Evolutionary conservation across 2,888 invertebrate species (phyloP).

Genomic region (Phanerotoma sp.): DNA sequence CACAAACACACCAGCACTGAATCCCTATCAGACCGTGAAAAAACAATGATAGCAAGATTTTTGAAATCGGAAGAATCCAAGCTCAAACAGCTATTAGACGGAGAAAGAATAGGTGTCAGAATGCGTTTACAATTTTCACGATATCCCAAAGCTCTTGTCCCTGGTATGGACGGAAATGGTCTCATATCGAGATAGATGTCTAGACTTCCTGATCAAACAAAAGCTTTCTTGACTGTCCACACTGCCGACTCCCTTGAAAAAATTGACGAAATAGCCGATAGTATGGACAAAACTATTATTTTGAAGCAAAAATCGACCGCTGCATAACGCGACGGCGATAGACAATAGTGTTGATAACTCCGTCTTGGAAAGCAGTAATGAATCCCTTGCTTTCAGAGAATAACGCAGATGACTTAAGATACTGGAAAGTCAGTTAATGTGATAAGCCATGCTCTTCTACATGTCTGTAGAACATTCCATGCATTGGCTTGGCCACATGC

Average conservation of each 20-base stretch:
- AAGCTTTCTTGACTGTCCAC: constrained; percentile 24
- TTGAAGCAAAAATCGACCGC: background rate
- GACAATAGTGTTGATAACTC: too few relatives aligned
- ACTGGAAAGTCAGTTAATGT: too few relatives aligned
- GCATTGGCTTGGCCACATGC: too few relatives aligned
- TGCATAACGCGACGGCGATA: too few relatives aligned
- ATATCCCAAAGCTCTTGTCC: constrained; percentile 33
- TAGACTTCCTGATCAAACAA: too few relatives aligned
- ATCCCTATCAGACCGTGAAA: background rate
- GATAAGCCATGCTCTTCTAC: too few relatives aligned
- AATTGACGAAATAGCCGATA: background rate
- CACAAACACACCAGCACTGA: background rate
- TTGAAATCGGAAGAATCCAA: constrained; percentile 9
- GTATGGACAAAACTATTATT: background rate
- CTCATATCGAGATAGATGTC: too few relatives aligned
- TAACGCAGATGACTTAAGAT: too few relatives aligned
- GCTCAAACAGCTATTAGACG: constrained; percentile 27
- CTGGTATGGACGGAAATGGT: constrained; percentile 10
- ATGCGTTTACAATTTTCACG: constrained; percentile 40
- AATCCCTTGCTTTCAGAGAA: too few relatives aligned
- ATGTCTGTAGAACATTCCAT: too few relatives aligned
- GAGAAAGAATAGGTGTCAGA: constrained; percentile 29
- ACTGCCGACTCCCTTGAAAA: background rate
- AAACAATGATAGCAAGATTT: background rate
- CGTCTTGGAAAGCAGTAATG: too few relatives aligned